Conservation (phyloP, 2,888 invertebrate species). For the Drosophila algonquin region DNA sequence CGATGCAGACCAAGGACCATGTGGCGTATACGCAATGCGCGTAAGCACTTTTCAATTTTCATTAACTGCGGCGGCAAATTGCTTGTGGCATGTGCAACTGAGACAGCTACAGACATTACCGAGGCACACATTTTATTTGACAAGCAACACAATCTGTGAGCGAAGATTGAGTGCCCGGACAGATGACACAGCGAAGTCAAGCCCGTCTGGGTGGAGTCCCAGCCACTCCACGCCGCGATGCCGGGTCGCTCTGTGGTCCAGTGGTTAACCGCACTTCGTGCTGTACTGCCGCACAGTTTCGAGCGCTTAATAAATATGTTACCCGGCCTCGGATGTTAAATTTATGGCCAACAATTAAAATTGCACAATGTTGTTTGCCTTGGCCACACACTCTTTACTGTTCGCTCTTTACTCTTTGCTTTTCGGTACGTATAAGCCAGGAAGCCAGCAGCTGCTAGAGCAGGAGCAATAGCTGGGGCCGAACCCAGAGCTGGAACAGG, state of each 20-base stretch:
- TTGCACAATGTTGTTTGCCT: constrained; percentile 47
- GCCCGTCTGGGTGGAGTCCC: constrained; percentile 23
- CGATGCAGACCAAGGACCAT: constrained; percentile 36
- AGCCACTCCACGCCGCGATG: not conserved
- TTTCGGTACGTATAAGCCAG: not conserved
- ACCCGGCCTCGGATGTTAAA: constrained; percentile 40
- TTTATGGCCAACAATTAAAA: constrained; percentile 72
- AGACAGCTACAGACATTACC: constrained; percentile 20
- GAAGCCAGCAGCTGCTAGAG: not conserved
- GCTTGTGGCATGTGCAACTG: constrained; percentile 48
- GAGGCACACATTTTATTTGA: constrained; percentile 36
- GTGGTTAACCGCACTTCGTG: constrained; percentile 33
- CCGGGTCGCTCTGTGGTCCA: constrained; percentile 21
- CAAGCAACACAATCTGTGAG: constrained; percentile 33
- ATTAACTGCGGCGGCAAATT: constrained; percentile 56
- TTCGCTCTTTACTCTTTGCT: not conserved
- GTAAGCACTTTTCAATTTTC: constrained; percentile 61
- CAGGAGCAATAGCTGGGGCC: not conserved
- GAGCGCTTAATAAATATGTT: constrained; percentile 38
- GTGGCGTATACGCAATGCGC: constrained; percentile 72
- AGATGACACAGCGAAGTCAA: constrained; percentile 36
- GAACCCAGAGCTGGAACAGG: not conserved
- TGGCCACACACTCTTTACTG: not conserved
- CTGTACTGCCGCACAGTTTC: constrained; percentile 22
- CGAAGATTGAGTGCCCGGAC: constrained; percentile 31